Conservation (phyloP, 2,113 vertebrate genomes). For the Thamnophis sirtalis region DNA sequence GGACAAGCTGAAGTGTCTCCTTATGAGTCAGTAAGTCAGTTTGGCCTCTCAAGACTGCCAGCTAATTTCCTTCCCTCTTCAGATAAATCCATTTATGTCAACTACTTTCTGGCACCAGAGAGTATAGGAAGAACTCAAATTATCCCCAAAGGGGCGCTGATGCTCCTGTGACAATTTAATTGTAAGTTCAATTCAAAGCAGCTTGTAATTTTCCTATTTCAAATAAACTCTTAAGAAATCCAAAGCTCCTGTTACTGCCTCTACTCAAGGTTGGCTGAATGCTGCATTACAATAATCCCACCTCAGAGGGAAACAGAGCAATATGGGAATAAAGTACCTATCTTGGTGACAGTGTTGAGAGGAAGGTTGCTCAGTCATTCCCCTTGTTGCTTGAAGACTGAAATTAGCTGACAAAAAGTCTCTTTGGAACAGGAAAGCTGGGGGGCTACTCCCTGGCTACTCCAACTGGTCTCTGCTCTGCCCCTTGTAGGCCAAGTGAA, state of each 20-base stretch:
- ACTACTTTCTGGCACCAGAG: neutral
- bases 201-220: neutral
- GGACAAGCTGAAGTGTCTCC: neutral
- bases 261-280: neutral
- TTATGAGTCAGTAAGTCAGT: neutral
- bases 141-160: neutral
- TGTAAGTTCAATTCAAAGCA: neutral
- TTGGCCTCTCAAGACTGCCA: neutral
- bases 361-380: neutral
- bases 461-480: neutral
- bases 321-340: neutral
- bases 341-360: neutral
- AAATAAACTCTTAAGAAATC: neutral
- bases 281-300: neutral
- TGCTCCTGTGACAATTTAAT: neutral
- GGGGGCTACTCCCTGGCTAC: neutral
- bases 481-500: neutral
- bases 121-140: neutral
- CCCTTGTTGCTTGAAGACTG: neutral
- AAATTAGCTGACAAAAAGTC: neutral
- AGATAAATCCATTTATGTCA: neutral
- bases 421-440: neutral
- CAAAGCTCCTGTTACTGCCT: neutral
- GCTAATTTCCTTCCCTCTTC: neutral
- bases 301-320: no score